A percentile compares a stretch with the other conserved stretches of the same genome.
phyloP scores from a whole-genome alignment of 2,797 vertebrate species.

The Notamacropus eugenii region DNA sequence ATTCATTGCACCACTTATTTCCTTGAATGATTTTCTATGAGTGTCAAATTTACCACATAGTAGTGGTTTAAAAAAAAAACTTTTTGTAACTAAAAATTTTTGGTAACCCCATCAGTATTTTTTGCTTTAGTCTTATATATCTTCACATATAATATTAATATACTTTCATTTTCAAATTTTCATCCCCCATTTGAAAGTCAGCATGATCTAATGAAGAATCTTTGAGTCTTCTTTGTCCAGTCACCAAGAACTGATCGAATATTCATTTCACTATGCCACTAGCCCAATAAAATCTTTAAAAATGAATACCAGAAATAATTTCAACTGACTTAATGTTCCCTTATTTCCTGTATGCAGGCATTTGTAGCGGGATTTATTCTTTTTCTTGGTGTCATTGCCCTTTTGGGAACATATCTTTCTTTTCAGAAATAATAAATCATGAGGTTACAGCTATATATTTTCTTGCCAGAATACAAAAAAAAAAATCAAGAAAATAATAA shows the following conservation, averaged over 20 bases:
- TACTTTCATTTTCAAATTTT: not conserved
- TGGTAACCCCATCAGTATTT: not conserved
- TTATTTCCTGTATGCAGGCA: not conserved
- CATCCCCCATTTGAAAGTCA: not conserved
- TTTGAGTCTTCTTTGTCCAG: not conserved
- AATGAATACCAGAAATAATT: not conserved
- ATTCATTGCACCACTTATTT: no score
- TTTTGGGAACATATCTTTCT: not conserved
- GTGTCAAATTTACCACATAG: not conserved
- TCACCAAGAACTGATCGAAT: not conserved
- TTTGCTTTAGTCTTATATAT: not conserved
- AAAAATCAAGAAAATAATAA: no score
- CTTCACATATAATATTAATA: not conserved
- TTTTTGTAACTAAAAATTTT: not conserved
- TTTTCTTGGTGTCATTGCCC: not conserved
- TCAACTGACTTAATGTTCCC: not conserved
- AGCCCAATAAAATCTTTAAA: not conserved
- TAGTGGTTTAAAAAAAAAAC: not conserved
- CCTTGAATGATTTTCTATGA: not conserved
- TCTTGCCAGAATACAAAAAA: not conserved
- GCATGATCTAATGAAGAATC: not conserved
- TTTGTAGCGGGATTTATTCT: not conserved
- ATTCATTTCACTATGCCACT: not conserved
- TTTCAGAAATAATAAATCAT: not conserved
- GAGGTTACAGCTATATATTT: not conserved